These are phyloP conservation scores for Leucophora obtusa DNA, from an alignment of 2,888 invertebrate species.

Conservation along the genomic window DNA sequence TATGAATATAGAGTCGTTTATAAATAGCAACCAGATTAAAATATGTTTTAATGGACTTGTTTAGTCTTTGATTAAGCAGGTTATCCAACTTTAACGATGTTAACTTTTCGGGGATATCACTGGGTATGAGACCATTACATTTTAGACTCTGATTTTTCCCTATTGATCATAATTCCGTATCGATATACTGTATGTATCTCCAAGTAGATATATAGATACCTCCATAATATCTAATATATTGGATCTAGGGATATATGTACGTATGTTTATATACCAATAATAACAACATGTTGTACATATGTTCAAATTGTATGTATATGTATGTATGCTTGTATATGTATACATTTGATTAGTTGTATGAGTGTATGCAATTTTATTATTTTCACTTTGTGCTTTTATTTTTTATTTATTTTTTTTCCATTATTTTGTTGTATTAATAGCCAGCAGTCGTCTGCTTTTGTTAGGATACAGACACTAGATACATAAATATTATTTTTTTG, in stretches of 20 bases:
- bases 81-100: too few relatives aligned
- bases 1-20: too few relatives aligned
- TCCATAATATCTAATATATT: constrained; percentile 30
- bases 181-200: not conserved
- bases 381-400: constrained; percentile 55
- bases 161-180: too few relatives aligned
- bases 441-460: constrained; percentile 51
- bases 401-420: constrained; percentile 15
- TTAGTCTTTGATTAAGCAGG: too few relatives aligned
- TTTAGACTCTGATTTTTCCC: too few relatives aligned
- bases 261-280: constrained; percentile 35
- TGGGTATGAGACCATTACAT: too few relatives aligned
- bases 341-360: not conserved
- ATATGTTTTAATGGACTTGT: too few relatives aligned
- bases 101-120: too few relatives aligned
- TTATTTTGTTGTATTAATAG: constrained; percentile 54
- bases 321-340: constrained; percentile 1
- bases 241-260: constrained; percentile 34
- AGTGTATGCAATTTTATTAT: constrained; percentile 51
- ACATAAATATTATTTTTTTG: constrained; percentile 22
- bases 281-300: constrained; percentile 49
- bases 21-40: too few relatives aligned
- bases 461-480: constrained; percentile 32
- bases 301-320: constrained; percentile 22
- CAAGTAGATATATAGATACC: constrained; percentile 1